Base-by-base conservation (phyloP, 2,113 vertebrate genomes). In the Oreocharis arfaki region DNA sequence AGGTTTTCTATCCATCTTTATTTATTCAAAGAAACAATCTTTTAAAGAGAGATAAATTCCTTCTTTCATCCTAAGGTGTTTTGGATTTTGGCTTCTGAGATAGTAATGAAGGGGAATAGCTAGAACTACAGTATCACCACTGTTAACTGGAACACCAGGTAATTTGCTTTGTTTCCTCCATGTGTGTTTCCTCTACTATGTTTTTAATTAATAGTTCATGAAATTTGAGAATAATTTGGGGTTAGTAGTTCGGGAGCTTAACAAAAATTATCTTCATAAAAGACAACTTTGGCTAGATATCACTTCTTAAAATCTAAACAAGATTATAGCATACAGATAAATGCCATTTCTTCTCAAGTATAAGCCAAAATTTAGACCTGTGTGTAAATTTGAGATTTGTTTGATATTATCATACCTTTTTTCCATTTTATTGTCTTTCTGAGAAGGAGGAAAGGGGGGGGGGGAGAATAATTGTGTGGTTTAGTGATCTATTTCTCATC, bases 391-490 rank as follows among this genome's bases (percentile, higher is more conserved):
- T 86, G 32, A 55, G 17, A 52, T 44, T 42, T 86, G 1, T 16
- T 76, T 80, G 12, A 41, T 71, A 53, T 84, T 59, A 35, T 30
- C 16, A 35, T 33, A 65, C 1, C 0, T 83, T 88, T 92, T 69
- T 13, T 27, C 24, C 7, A 4, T 74, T 84, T 73, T 60, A 7
- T 5, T 63, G 1, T 30, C 86, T 71, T 59, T 9, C 4, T 56
- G 37, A 73, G 39, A 55, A 80, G 16, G 27, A 27, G 5, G 11
- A 75, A 90, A 84, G 1, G 1, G 5, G 0, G 7, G 27, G 11
- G 70, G 0, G 7, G 27, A 10, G 70, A 80, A 73, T 39, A 22
- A 4, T 52, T 64, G 3, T 0, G 6, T 23, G 7, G 2, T 56
- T 89, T 84, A 73, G 3, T 50, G 18, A 56, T 46, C 6, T 47